A percentile compares a stretch with the other conserved stretches of the same genome.
Evolutionary conservation across 2,888 invertebrate genomes (phyloP).

Genomic region (Odontocerum albicorne): DNA sequence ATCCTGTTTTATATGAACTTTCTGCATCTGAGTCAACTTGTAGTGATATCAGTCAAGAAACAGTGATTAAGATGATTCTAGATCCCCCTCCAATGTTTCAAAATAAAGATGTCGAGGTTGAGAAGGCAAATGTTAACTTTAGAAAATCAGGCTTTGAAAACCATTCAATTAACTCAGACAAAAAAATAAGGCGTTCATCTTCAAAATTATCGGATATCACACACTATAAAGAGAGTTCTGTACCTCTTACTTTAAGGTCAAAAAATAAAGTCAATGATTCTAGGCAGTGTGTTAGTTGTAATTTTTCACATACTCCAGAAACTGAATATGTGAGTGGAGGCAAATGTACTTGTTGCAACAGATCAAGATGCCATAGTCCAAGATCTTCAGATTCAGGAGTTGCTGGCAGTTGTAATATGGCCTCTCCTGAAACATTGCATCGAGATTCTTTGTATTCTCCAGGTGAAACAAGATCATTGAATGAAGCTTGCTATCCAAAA

Average conservation of each 20-base stretch:
- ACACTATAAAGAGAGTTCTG: slow-evolving; percentile 17
- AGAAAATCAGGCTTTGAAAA: slow-evolving; percentile 46
- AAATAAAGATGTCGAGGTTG: slow-evolving; percentile 50
- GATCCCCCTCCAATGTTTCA: slow-evolving; percentile 66
- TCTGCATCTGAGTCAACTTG: slow-evolving; percentile 27
- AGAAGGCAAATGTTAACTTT: slow-evolving; percentile 41
- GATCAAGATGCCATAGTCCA: slow-evolving; percentile 67
- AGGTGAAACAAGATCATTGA: slow-evolving; percentile 41
- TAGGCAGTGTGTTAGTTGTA: slow-evolving; percentile 34
- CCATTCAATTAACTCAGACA: slow-evolving; percentile 64
- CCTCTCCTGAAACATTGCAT: slow-evolving; percentile 66
- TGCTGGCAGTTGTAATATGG: slow-evolving; percentile 77
- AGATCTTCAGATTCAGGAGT: slow-evolving; percentile 83
- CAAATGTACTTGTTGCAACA: slow-evolving; percentile 61
- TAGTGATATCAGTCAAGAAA: slow-evolving; percentile 39
- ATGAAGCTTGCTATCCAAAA: slow-evolving; percentile 23
- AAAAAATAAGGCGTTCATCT: slow-evolving; percentile 54
- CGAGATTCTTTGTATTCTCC: slow-evolving; percentile 45
- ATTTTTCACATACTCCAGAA: slow-evolving; percentile 23
- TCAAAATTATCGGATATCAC: slow-evolving; percentile 49
- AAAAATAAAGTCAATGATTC: slow-evolving; percentile 11
- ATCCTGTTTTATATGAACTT: slow-evolving; percentile 14
- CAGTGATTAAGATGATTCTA: slow-evolving; percentile 44
- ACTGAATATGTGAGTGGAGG: slow-evolving; percentile 20
- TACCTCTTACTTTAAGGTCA: slow-evolving; percentile 10